phyloP scores from a whole-genome alignment of 1,140 invertebrate genomes.

The Plutomurus gul region DNA sequence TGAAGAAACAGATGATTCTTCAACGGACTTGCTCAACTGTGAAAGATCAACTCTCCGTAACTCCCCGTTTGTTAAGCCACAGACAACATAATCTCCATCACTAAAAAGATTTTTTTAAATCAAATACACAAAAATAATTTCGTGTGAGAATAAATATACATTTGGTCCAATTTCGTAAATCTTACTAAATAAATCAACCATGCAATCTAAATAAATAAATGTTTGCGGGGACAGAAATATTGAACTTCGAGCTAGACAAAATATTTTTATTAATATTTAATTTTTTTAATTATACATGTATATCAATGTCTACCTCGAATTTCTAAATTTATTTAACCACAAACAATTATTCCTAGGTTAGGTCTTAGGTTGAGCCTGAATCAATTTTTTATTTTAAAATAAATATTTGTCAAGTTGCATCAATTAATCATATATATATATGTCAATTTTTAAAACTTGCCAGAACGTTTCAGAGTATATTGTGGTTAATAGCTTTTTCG shows the following conservation, averaged over 20 bases:
- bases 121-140: background rate
- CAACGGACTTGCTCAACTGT: background rate
- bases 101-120: background rate
- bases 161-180: no score
- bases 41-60: slow-evolving; percentile 24
- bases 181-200: no score
- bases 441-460: background rate
- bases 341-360: no score
- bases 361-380: no score
- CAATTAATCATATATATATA: slow-evolving; percentile 2
- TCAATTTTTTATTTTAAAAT: background rate
- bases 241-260: no score
- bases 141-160: no score
- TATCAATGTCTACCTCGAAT: no score
- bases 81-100: background rate
- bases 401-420: background rate
- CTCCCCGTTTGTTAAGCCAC: slow-evolving; percentile 34
- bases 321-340: no score
- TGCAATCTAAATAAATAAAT: no score
- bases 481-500: background rate
- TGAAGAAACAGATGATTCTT: background rate
- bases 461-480: slow-evolving; percentile 30
- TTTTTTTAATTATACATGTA: no score
- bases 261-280: no score
- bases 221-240: no score